These are phyloP conservation scores for Sebastes oblongus DNA, from an alignment of 2,797 vertebrate genomes.

Conservation along the genomic window DNA sequence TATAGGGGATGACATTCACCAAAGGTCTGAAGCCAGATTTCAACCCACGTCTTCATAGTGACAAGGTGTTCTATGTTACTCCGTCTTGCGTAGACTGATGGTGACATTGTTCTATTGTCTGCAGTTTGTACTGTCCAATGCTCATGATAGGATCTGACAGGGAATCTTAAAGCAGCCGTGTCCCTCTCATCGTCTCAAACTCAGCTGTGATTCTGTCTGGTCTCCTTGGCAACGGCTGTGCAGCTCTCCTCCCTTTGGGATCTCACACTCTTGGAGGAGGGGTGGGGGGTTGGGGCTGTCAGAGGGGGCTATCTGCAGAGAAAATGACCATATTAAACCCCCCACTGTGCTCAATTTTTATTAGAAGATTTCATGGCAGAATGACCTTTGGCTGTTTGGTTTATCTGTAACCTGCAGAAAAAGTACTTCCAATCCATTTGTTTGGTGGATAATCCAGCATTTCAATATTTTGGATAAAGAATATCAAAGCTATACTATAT, in stretches of 20 bases:
- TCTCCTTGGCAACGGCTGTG: constrained; percentile 57
- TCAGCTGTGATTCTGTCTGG: constrained; percentile 46
- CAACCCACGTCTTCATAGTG: not conserved
- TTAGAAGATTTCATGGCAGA: constrained; percentile 20
- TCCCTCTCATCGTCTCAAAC: constrained; percentile 36
- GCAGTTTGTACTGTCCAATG: constrained; percentile 1
- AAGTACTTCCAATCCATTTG: not conserved
- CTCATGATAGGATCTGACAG: constrained; percentile 32
- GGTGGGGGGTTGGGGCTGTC: constrained; percentile 21
- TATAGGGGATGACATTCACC: not conserved
- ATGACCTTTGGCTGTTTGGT: constrained; percentile 13
- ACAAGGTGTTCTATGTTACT: not conserved
- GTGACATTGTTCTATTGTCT: constrained; percentile 24
- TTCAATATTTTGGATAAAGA: not conserved
- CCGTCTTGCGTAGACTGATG: not conserved
- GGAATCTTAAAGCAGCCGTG: constrained; percentile 30
- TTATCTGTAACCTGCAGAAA: not conserved
- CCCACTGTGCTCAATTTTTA: constrained; percentile 6
- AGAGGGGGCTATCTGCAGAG: constrained; percentile 10
- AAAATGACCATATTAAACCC: constrained; percentile 18
- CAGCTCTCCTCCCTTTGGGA: constrained; percentile 44
- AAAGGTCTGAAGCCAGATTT: not conserved
- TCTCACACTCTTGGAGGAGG: constrained; percentile 24
- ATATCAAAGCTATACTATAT: not conserved
- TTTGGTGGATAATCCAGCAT: not conserved